phyloP scores from a whole-genome alignment of 2,797 vertebrate species.

The Xenentodon cancila region DNA sequence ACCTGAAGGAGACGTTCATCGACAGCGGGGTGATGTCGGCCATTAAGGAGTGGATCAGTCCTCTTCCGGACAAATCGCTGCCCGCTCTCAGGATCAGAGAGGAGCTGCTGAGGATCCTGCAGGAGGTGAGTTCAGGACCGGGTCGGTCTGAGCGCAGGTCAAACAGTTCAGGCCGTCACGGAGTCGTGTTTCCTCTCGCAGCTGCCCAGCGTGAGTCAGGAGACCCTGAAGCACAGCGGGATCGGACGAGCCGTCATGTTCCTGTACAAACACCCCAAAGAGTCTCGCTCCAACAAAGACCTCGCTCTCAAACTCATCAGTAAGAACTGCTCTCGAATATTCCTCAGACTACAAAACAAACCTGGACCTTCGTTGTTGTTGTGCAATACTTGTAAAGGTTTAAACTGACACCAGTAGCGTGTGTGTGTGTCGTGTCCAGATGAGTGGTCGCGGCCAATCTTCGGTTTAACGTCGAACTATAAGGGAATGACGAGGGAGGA shows the following conservation, averaged over 20 bases:
- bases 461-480: conserved; percentile 96
- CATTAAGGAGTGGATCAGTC: conserved; percentile 98
- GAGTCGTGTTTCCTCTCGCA: conserved; percentile 49
- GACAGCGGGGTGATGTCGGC: conserved; percentile 99
- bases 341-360: too few relatives aligned
- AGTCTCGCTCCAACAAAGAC: conserved; percentile 94
- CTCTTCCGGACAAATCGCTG: conserved; percentile 94
- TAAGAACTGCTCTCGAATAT: conserved; percentile 48
- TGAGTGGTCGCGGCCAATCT: conserved; percentile 98
- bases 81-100: conserved; percentile 94
- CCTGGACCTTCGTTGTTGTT: background rate
- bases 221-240: conserved; percentile 97
- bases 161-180: background rate
- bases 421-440: conserved; percentile 72
- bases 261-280: conserved; percentile 98
- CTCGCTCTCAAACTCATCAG: conserved; percentile 98
- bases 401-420: background rate
- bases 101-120: conserved; percentile 94
- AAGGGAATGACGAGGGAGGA: conserved; percentile 98
- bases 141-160: too few relatives aligned
- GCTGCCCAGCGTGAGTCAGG: conserved; percentile 97
- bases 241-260: conserved; percentile 98
- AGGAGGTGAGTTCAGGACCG: conserved; percentile 84
- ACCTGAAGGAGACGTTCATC: conserved; percentile 98
- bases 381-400: background rate